Evolutionary conservation across 2,113 vertebrate genomes (phyloP).

Genomic region (Oncorhynchus nerka): DNA sequence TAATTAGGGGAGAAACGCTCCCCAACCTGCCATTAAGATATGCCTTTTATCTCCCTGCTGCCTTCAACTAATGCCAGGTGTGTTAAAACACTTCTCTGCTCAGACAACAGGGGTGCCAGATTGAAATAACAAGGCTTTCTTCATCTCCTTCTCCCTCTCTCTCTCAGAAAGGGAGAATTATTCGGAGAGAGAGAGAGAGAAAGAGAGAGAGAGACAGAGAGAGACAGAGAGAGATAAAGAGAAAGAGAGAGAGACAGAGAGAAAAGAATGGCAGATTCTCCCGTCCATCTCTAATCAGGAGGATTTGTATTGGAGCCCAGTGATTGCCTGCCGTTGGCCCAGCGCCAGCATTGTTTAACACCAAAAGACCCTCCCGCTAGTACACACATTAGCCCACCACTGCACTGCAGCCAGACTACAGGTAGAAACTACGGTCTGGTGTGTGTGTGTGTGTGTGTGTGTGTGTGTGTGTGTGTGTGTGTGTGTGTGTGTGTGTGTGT

Average conservation of each 20-base stretch:
- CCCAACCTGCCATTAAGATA: constrained; percentile 71
- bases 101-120: constrained; percentile 37
- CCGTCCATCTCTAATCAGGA: constrained; percentile 53
- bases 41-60: constrained; percentile 71
- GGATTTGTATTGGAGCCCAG: constrained; percentile 31
- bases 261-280: constrained; percentile 12
- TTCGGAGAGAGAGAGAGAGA: not conserved
- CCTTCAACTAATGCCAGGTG: constrained; percentile 69
- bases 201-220: not conserved
- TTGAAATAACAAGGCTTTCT: constrained; percentile 34
- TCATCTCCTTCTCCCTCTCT: constrained; percentile 6
- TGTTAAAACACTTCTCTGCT: constrained; percentile 35
- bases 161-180: not conserved
- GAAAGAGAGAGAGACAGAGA: too few species aligned
- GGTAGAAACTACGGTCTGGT: constrained; percentile 38
- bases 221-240: constrained; percentile 17
- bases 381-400: constrained; percentile 49
- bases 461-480: not conserved
- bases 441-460: not conserved
- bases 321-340: constrained; percentile 41
- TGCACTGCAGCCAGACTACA: constrained; percentile 53
- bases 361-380: constrained; percentile 42
- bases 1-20: constrained; percentile 61
- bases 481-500: not conserved
- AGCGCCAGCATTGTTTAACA: constrained; percentile 66